phyloP scores from a whole-genome alignment of 2,888 invertebrate genomes.

The Plebejus anna region DNA sequence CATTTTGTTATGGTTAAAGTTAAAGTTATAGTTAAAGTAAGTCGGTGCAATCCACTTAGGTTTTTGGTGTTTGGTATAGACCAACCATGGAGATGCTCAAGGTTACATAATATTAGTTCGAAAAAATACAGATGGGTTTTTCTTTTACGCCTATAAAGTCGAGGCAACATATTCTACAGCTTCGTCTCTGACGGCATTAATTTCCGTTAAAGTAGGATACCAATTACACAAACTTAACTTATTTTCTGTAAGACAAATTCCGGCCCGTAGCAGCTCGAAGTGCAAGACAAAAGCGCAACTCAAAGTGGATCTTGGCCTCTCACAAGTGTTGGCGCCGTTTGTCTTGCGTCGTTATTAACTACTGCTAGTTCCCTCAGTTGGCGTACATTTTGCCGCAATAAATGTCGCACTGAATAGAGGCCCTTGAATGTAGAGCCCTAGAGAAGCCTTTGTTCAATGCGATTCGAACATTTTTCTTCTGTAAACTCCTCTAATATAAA shows the following conservation, averaged over 20 bases:
- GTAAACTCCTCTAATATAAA: not conserved
- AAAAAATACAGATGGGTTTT: not conserved
- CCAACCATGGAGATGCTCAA: too few relatives aligned
- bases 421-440: too few relatives aligned
- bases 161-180: not conserved
- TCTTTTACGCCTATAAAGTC: not conserved
- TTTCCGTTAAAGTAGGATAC: too few relatives aligned
- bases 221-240: not conserved
- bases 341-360: not conserved
- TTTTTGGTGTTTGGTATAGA: too few relatives aligned
- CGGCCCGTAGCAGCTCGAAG: not conserved
- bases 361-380: not conserved
- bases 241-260: constrained; percentile 6
- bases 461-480: not conserved
- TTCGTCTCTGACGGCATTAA: too few relatives aligned
- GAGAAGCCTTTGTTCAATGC: not conserved
- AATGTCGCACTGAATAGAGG: not conserved
- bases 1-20: too few relatives aligned
- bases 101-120: not conserved
- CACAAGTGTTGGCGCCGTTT: not conserved
- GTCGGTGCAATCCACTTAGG: too few relatives aligned
- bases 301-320: not conserved
- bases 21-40: too few relatives aligned
- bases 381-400: not conserved
- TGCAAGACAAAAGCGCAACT: constrained; percentile 3